Evolutionary conservation across 2,888 invertebrate genomes (phyloP).

Genomic region (Isoperla grammatica): DNA sequence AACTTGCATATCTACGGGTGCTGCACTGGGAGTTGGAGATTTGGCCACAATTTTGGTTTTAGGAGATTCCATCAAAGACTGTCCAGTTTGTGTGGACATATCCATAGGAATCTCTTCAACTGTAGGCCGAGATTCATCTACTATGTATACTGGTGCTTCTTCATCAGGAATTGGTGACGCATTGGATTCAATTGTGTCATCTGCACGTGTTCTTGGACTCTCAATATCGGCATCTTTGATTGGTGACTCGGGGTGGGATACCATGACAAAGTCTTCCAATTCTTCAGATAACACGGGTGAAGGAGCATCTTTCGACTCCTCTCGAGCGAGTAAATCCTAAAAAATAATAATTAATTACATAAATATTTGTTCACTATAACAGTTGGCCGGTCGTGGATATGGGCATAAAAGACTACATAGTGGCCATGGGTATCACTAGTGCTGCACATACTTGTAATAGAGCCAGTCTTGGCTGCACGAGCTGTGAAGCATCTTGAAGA

Average conservation of each 20-base stretch:
- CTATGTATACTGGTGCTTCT: slow-evolving; percentile 43
- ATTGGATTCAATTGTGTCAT: slow-evolving; percentile 61
- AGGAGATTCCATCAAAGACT: background rate
- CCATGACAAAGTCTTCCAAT: slow-evolving; percentile 24
- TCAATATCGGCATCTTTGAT: slow-evolving; percentile 9
- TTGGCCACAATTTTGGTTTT: no score
- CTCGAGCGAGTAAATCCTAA: no score
- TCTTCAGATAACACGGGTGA: background rate
- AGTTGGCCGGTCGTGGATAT: no score
- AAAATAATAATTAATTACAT: no score
- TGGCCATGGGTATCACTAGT: no score
- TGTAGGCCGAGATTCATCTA: slow-evolving; percentile 33
- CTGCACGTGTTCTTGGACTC: slow-evolving; percentile 33
- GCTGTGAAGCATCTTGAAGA: slow-evolving; percentile 25
- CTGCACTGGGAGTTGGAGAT: background rate
- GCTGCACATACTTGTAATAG: slow-evolving; percentile 33
- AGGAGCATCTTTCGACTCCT: no score
- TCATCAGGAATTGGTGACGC: slow-evolving; percentile 61
- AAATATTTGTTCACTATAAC: no score
- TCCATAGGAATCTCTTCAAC: slow-evolving; percentile 21
- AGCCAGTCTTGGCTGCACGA: slow-evolving; percentile 28
- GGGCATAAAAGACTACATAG: no score
- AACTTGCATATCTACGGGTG: background rate
- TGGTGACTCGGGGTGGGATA: slow-evolving; percentile 20
- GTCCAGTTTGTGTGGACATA: background rate